These are phyloP conservation scores for Callocephalon fimbriatum DNA, from an alignment of 2,113 vertebrate genomes.

Conservation along the genomic window DNA sequence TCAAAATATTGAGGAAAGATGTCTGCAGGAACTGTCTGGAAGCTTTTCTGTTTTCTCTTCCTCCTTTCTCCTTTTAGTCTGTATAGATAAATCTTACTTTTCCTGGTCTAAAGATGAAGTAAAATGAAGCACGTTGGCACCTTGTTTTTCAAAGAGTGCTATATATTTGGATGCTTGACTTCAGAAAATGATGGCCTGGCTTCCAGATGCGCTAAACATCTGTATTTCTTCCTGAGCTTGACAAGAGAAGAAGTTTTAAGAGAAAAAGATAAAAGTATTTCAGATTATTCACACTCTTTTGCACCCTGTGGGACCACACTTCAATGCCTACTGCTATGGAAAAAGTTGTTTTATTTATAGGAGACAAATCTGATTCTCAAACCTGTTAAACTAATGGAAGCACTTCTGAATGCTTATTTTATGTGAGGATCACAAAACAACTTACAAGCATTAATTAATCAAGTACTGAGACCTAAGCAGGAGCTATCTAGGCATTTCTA, in stretches of 20 bases:
- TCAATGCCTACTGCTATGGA: not conserved
- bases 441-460: conserved; percentile 24
- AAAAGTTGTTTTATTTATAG: not conserved
- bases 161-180: not conserved
- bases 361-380: conserved; percentile 1
- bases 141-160: not conserved
- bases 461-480: not conserved
- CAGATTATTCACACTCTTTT: not conserved
- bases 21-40: not conserved
- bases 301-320: not conserved
- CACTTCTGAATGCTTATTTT: not conserved
- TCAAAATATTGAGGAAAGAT: not conserved
- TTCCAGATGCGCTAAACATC: not conserved
- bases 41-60: not conserved
- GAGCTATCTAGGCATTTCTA: not conserved
- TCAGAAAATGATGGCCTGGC: not conserved
- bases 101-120: not conserved
- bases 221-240: not conserved
- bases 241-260: not conserved
- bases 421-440: not conserved
- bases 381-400: not conserved
- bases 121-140: not conserved
- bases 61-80: not conserved
- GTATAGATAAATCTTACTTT: not conserved
- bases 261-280: not conserved